phyloP scores from a whole-genome alignment of 2,113 vertebrate species.

The Pelecanus crispus region DNA sequence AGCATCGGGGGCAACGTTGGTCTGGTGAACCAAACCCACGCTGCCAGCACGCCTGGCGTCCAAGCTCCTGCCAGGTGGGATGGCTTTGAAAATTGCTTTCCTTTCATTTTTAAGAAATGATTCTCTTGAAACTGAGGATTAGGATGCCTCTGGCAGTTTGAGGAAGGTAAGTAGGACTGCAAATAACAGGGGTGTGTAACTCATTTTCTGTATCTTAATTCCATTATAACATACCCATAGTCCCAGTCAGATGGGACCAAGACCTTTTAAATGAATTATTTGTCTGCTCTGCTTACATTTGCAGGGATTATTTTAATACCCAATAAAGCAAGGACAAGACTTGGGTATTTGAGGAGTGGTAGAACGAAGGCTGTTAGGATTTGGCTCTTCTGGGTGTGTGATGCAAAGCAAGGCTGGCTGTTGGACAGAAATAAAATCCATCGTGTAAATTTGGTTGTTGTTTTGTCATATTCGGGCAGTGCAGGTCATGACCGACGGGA shows the following conservation, averaged over 20 bases:
- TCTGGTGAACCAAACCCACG: neutral
- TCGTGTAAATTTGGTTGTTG: neutral
- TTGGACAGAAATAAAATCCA: neutral
- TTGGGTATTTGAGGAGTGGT: neutral
- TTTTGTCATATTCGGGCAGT: neutral
- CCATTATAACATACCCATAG: neutral
- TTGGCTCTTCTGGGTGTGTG: neutral
- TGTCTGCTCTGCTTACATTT: neutral
- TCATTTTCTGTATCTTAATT: neutral
- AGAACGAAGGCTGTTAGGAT: neutral
- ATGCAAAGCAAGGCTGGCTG: neutral
- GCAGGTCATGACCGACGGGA: neutral
- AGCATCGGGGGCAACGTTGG: accelerated
- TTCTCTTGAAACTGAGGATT: neutral
- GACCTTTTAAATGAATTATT: neutral
- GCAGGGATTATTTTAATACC: neutral
- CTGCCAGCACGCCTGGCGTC: accelerated
- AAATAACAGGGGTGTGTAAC: neutral
- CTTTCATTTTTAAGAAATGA: neutral
- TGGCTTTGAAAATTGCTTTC: neutral
- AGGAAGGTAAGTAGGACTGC: neutral
- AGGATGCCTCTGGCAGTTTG: neutral
- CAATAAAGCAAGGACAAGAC: neutral
- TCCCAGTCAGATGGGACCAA: neutral
- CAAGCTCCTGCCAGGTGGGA: neutral